Evolutionary conservation across 2,888 invertebrate genomes (phyloP), one percentile per base, ranked within the genome.

Genomic region (Thelaira solivaga): DNA sequence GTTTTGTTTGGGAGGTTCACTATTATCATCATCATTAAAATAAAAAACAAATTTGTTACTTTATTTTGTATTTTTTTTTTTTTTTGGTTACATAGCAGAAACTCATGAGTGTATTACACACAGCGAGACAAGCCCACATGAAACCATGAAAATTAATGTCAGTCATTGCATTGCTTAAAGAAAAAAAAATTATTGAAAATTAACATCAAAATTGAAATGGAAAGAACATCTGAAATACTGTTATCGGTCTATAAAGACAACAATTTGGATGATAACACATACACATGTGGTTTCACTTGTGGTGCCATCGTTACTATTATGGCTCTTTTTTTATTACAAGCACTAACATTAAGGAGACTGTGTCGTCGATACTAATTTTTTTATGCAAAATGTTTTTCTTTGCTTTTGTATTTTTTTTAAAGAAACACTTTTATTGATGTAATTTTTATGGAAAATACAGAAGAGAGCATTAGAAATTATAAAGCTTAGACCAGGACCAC

Each of bases 41-140:
- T 68, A 72, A 76, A 73, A 71, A 67, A 74, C 74, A 62, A 80
- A 80, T 80, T 80, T 77, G 77, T 80, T 61, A 59, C 62, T 74
- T 69, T 65, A 51, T 65, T 67, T 55, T 61, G 36, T 62, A 76
- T 61, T n/a, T n/a, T n/a, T n/a, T n/a, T n/a, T n/a, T n/a, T n/a
- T 24, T 49, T 57, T 57, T 8, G 41, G 31, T 20, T 55, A 55
- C 57, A 62, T 45, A 59, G 2, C 41, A 2, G 13, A 36, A 36
- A n/a, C 41, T 41, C 20, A 8, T 18, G 4, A n/a, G n/a, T n/a
- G n/a, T n/a, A n/a, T n/a, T 26, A 31, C 16, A 29, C 3, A 34
- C 31, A 13, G 5, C 29, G n/a, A 20, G 4, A 39, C 29, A 16
- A 2, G 10, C 16, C 10, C 11, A 64, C 20, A 29, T 53, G 34